These are phyloP conservation scores for Pleuronectes platessa DNA, from an alignment of 2,113 vertebrate species.

Conservation along the genomic window DNA sequence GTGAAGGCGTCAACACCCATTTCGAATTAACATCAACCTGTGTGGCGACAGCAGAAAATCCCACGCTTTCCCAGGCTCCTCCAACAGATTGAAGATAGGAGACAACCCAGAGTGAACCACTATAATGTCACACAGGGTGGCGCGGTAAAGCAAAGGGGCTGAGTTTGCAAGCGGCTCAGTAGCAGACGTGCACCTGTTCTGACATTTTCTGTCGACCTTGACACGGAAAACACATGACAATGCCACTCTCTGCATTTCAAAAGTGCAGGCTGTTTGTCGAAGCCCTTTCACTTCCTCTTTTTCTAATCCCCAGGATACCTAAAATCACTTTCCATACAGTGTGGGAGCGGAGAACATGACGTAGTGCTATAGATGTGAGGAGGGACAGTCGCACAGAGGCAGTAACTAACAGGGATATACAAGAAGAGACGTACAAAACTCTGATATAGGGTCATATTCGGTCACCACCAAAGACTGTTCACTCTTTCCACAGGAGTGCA, in stretches of 20 bases:
- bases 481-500: constrained; percentile 28
- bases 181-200: constrained; percentile 85
- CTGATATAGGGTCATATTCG: constrained; percentile 12
- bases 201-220: constrained; percentile 84
- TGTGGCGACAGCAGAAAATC: constrained; percentile 4
- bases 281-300: constrained; percentile 51
- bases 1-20: constrained; percentile 39
- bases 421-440: neutral
- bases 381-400: neutral
- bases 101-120: constrained; percentile 58
- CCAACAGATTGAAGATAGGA: constrained; percentile 46
- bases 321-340: constrained; percentile 56
- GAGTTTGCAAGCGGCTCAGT: constrained; percentile 80
- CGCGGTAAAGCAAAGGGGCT: constrained; percentile 77
- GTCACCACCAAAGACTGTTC: constrained; percentile 12
- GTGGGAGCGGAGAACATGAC: constrained; percentile 4
- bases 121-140: constrained; percentile 76
- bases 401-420: constrained; percentile 31
- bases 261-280: constrained; percentile 58
- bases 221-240: constrained; percentile 83
- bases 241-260: constrained; percentile 73
- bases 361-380: constrained; percentile 17
- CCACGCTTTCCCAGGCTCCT: constrained; percentile 42
- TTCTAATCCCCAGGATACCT: constrained; percentile 44
- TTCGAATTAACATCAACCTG: constrained; percentile 20